A percentile compares a stretch with the other conserved stretches of the same genome.
phyloP scores from a whole-genome alignment of 2,113 vertebrate genomes.

The Heloderma charlesbogerti region DNA sequence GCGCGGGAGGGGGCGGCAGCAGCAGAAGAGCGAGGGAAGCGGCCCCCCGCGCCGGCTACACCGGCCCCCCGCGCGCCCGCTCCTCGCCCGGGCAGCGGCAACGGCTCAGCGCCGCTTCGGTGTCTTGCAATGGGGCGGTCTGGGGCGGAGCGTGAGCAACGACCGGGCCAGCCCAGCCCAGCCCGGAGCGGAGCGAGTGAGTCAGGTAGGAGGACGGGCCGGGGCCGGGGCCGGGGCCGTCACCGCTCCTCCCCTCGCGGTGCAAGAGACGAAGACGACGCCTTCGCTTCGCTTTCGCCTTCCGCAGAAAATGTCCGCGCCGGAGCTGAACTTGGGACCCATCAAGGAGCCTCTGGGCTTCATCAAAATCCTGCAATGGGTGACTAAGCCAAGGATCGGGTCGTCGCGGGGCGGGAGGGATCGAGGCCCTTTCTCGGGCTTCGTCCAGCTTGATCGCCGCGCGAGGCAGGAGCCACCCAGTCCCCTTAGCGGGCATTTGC shows the following conservation, averaged over 20 bases:
- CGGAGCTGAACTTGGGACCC: constrained; percentile 11
- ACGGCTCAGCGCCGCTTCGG: too few relatives aligned
- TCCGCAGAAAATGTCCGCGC: constrained; percentile 14
- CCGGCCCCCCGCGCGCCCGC: background rate
- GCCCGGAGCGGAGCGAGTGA: background rate
- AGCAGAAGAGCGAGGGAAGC: background rate
- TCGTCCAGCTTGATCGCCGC: background rate
- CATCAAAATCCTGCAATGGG: constrained; percentile 30
- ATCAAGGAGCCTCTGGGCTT: constrained; percentile 36
- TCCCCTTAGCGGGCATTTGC: background rate
- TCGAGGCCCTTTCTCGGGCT: too few relatives aligned
- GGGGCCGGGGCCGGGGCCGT: too few relatives aligned
- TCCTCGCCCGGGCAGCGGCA: background rate
- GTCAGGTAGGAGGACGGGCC: background rate
- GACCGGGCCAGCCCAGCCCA: background rate
- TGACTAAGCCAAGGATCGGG: background rate
- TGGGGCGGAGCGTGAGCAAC: background rate
- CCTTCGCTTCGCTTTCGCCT: background rate
- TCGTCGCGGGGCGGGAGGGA: too few relatives aligned
- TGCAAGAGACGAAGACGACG: background rate
- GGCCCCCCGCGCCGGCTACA: background rate
- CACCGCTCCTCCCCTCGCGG: background rate
- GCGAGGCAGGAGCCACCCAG: background rate
- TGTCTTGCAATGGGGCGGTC: background rate
- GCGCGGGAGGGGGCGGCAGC: background rate